Conservation (phyloP, 2,888 invertebrate genomes). For the Hirtodrosophila alboralis region DNA sequence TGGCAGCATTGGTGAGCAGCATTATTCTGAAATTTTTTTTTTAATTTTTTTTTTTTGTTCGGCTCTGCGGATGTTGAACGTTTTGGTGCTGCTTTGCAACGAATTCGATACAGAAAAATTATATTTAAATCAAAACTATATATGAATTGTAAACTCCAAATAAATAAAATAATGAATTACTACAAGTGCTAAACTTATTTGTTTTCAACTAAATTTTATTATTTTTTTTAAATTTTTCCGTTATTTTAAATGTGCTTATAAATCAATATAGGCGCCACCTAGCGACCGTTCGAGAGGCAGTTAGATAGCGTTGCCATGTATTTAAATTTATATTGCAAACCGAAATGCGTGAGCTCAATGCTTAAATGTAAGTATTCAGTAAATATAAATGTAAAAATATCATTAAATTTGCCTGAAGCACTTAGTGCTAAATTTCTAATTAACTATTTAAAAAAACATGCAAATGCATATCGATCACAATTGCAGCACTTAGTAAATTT, state of each 20-base stretch:
- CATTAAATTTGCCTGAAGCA: no score
- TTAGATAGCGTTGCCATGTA: conserved; percentile 9
- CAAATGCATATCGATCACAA: background rate
- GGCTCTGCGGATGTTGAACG: no score
- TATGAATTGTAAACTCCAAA: no score
- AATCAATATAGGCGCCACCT: background rate
- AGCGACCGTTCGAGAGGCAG: background rate
- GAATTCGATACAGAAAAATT: no score
- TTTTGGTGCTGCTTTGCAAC: no score
- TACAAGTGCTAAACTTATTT: background rate
- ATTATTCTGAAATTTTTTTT: conserved; percentile 6
- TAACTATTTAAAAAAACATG: no score
- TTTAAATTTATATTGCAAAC: background rate
- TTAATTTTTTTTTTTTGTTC: no score
- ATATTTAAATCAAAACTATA: no score
- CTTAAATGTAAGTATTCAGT: no score
- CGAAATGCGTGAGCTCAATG: background rate
- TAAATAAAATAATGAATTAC: conserved; percentile 10
- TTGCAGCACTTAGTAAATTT: background rate
- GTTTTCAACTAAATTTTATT: background rate
- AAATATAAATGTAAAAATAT: no score
- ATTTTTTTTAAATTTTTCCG: background rate
- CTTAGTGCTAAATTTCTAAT: no score
- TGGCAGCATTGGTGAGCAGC: conserved; percentile 34
- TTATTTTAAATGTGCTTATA: conserved; percentile 1